phyloP scores from a whole-genome alignment of 92 coral and sea anemone species.

The Phymanthus crucifer region DNA sequence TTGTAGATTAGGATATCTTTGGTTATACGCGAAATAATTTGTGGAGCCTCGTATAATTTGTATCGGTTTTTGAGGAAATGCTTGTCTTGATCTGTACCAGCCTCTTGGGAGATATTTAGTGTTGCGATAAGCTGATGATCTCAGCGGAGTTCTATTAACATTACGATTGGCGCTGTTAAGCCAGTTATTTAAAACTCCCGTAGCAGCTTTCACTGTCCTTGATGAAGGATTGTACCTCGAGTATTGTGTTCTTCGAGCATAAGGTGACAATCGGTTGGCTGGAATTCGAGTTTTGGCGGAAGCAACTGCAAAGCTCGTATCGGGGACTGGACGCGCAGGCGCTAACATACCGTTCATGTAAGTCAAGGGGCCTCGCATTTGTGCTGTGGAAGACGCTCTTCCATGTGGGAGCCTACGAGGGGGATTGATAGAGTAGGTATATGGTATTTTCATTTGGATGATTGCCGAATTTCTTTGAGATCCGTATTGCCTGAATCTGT shows the following conservation, averaged over 20 bases:
- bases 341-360: slow-evolving; percentile 27
- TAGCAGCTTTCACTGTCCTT: slow-evolving; percentile 9
- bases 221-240: background rate
- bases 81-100: background rate
- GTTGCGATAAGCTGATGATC: background rate
- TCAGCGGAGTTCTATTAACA: background rate
- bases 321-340: background rate
- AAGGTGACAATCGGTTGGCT: background rate
- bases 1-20: background rate
- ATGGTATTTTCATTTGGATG: background rate
- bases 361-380: slow-evolving; percentile 28
- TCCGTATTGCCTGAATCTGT: slow-evolving; percentile 1
- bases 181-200: slow-evolving; percentile 13
- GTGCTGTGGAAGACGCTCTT: slow-evolving; percentile 13
- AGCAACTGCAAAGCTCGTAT: slow-evolving; percentile 6
- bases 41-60: background rate
- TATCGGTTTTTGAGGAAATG: background rate
- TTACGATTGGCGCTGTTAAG: slow-evolving; percentile 13
- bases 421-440: slow-evolving; percentile 12
- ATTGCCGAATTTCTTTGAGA: background rate
- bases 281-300: background rate
- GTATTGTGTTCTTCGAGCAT: slow-evolving; percentile 2
- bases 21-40: background rate
- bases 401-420: slow-evolving; percentile 9
- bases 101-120: background rate